Evolutionary conservation across 2,797 vertebrate species (phyloP).

Genomic region (Chelonia mydas): DNA sequence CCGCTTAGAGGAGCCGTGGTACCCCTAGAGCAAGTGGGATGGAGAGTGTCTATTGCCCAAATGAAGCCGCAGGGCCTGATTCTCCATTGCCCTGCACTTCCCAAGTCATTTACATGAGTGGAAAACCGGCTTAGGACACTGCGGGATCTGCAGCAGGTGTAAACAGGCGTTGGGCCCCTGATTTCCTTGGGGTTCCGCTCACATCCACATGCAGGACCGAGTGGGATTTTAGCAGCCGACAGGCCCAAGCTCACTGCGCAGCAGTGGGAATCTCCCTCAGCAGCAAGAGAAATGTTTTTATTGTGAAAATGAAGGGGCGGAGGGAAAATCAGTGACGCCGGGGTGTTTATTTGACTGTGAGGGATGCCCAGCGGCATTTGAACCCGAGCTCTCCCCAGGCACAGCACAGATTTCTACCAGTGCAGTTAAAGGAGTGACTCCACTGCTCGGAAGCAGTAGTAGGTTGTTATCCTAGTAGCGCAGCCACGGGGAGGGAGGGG

Average conservation of each 20-base stretch:
- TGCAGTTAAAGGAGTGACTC: background rate
- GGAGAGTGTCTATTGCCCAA: background rate
- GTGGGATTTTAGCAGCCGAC: too few relatives aligned
- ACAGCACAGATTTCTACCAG: background rate
- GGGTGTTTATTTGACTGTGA: background rate
- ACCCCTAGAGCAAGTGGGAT: background rate
- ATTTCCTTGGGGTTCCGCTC: too few relatives aligned
- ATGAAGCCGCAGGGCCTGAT: background rate
- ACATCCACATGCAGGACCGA: too few relatives aligned
- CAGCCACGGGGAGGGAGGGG: background rate
- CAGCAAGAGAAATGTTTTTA: too few relatives aligned
- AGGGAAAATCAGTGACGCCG: fast-evolving
- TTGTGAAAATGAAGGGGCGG: background rate
- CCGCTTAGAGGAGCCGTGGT: too few relatives aligned
- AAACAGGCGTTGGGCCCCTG: too few relatives aligned
- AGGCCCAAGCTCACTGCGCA: too few relatives aligned
- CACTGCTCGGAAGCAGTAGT: background rate
- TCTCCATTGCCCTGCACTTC: background rate
- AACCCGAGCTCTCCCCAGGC: background rate
- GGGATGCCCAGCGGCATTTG: too few relatives aligned
- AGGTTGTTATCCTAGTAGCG: background rate
- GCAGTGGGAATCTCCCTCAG: too few relatives aligned
- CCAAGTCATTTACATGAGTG: background rate
- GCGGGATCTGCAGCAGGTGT: too few relatives aligned
- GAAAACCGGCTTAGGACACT: background rate